A percentile compares a stretch with the other conserved stretches of the same genome.
phyloP scores from a whole-genome alignment of 2,888 invertebrate genomes.

The Epinotia ramella region DNA sequence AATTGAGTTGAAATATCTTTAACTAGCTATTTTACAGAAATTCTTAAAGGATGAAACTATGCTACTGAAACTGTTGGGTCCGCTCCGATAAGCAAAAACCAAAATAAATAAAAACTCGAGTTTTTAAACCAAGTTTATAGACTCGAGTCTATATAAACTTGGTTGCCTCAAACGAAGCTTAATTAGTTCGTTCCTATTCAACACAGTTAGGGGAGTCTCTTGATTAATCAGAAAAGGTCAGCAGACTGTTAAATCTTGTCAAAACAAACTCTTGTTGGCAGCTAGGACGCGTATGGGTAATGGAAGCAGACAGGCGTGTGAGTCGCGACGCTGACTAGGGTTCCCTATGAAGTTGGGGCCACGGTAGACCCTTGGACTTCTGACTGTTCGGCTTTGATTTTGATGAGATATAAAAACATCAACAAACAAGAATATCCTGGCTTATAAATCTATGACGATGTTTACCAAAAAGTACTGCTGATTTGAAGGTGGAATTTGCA shows the following conservation, averaged over 20 bases:
- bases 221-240: slow-evolving; percentile 64
- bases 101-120: not conserved
- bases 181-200: slow-evolving; percentile 35
- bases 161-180: slow-evolving; percentile 18
- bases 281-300: slow-evolving; percentile 62
- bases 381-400: not conserved
- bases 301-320: slow-evolving; percentile 68
- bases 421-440: too few relatives aligned
- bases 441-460: too few relatives aligned
- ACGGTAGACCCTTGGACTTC: not conserved
- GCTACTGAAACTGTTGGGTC: not conserved
- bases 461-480: too few relatives aligned
- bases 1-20: too few relatives aligned
- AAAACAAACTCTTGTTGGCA: slow-evolving; percentile 61
- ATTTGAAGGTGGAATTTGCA: too few relatives aligned
- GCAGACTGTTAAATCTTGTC: slow-evolving; percentile 72
- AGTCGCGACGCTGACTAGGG: slow-evolving; percentile 53
- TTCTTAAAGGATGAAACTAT: not conserved
- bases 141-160: not conserved
- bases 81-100: not conserved
- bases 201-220: slow-evolving; percentile 44
- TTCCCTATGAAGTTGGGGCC: not conserved
- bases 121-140: too few relatives aligned
- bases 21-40: too few relatives aligned
- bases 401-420: too few relatives aligned